Evolutionary conservation across 2,888 invertebrate species (phyloP), one percentile per base, ranked within the genome.

Genomic region (Caenorhabditis becei): DNA sequence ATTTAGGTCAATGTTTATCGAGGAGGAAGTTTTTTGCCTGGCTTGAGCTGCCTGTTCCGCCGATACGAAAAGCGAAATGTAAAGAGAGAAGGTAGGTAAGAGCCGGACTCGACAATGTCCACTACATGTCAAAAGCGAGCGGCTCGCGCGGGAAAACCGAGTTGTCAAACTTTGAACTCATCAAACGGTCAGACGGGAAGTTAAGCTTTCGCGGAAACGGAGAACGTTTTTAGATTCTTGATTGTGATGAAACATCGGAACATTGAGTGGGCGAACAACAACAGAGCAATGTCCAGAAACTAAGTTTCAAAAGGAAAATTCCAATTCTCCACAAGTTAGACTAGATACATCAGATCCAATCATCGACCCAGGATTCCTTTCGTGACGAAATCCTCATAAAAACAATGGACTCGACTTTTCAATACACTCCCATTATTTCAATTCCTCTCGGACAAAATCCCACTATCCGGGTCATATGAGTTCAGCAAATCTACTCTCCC

Each of bases 1-100:
- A 66, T 75, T 75, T 75, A 41, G 75, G 75, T 66, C 75, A 75
- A 75, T 75, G 75, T 75, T 75, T 75, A 75, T 75, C 61, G 53
- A 74, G 58, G 23, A 51, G 41, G 53, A 66, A 59, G 61, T 41
- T 74, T 74, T 74, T 65, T 70, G 37, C 44, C 66, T 75, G 41
- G 61, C 59, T 66, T 56, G 56, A 74, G 74, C 65, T 74, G 65
- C 51, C 65, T 74, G 74, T 66, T 49, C 28, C 16, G 59, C 18
- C 16, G 59, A 32, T 49, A 59, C 24, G 58, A 67, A 61, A 56
- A 75, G 75, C 61, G 66, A 61, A 67, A 75, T 66, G 75, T 66
- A 75, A 66, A 75, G 59, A 75, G 51, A 66, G 41, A 37, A 62
- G 37, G 44, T 75, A 59, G 75, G 66, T 61, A 75, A 75, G 75